Conservation (phyloP, 1,140 invertebrate species). For the Drusus annulatus region DNA sequence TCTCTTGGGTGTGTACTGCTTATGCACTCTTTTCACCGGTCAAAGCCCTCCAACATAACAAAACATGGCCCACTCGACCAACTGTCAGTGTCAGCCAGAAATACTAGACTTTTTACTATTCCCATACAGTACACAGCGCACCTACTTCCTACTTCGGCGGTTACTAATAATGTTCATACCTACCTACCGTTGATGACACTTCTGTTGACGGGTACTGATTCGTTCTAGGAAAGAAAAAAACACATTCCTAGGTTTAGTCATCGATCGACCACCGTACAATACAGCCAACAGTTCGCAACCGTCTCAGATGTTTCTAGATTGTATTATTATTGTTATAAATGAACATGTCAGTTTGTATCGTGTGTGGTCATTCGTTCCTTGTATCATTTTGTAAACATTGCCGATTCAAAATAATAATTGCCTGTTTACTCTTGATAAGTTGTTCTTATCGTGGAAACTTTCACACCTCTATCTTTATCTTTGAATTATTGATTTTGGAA, state of each 20-base stretch:
- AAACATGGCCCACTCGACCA: neutral
- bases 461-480: too few relatives aligned
- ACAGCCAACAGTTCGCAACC: neutral
- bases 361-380: too few relatives aligned
- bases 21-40: neutral
- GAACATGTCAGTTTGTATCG: too few relatives aligned
- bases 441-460: too few relatives aligned
- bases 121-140: neutral
- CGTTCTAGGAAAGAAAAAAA: neutral
- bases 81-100: conserved; percentile 35
- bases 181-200: neutral
- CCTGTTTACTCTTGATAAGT: too few relatives aligned
- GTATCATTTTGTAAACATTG: too few relatives aligned
- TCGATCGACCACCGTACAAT: conserved; percentile 28
- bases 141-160: neutral
- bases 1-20: conserved; percentile 86
- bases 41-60: neutral
- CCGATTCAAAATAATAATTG: too few relatives aligned
- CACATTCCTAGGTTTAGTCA: conserved; percentile 32
- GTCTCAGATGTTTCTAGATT: too few relatives aligned
- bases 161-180: too few relatives aligned
- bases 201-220: conserved; percentile 3
- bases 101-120: conserved; percentile 7
- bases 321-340: too few relatives aligned
- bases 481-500: too few relatives aligned